Percentiles rank a stretch among this genome's conserved stretches.
Evolutionary conservation across 2,888 invertebrate genomes (phyloP).

Genomic region (Diaprepes abbreviatus): DNA sequence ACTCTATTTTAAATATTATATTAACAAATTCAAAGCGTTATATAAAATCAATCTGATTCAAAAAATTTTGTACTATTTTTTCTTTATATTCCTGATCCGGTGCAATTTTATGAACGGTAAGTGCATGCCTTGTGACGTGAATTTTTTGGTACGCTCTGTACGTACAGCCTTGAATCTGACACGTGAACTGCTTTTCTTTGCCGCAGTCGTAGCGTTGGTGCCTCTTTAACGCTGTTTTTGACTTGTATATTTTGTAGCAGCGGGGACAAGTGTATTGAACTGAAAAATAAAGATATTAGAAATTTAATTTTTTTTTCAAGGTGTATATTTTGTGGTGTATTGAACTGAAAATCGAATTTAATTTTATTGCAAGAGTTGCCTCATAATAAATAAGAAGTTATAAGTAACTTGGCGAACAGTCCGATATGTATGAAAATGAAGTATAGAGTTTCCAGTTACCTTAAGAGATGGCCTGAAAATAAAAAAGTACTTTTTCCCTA

Average conservation of each 20-base stretch:
- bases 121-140: slow-evolving; percentile 13
- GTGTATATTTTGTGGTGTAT: no score
- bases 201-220: slow-evolving; percentile 34
- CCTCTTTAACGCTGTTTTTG: slow-evolving; percentile 9
- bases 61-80: slow-evolving; percentile 7
- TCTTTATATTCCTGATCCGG: background rate
- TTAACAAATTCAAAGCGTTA: background rate
- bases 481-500: no score
- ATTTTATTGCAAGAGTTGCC: no score
- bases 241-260: slow-evolving; percentile 27
- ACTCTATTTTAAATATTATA: no score
- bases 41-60: background rate
- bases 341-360: no score
- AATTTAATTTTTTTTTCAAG: no score
- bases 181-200: slow-evolving; percentile 62
- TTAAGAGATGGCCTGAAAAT: no score
- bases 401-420: no score
- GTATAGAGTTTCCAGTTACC: no score
- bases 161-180: slow-evolving; percentile 36
- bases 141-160: slow-evolving; percentile 33
- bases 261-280: background rate
- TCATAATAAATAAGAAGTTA: no score
- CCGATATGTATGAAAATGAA: no score
- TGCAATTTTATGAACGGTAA: background rate
- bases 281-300: background rate